phyloP scores from a whole-genome alignment of 2,888 invertebrate species.

The Argynnis bischoffii region DNA sequence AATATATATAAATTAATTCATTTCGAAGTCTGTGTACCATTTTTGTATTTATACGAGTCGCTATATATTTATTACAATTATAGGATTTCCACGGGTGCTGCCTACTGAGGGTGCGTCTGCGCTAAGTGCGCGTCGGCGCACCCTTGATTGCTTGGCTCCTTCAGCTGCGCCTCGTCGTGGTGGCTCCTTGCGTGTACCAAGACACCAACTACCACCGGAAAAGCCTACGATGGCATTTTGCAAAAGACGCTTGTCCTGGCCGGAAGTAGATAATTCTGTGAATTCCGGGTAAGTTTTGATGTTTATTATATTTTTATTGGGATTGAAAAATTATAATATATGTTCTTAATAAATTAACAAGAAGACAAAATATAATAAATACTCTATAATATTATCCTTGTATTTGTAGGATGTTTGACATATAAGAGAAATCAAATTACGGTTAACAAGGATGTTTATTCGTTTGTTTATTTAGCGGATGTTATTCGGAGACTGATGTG shows the following conservation, averaged over 20 bases:
- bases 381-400: too few species aligned
- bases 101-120: conserved; percentile 86
- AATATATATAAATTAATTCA: too few species aligned
- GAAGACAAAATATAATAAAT: too few species aligned
- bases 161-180: conserved; percentile 75
- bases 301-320: not conserved
- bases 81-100: conserved; percentile 88
- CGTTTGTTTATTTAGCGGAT: too few species aligned
- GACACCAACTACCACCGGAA: conserved; percentile 82
- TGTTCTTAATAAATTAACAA: too few species aligned
- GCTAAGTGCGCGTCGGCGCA: conserved; percentile 79
- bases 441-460: too few species aligned
- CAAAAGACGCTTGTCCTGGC: conserved; percentile 90
- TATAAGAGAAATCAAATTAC: too few species aligned
- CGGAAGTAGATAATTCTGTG: conserved; percentile 91
- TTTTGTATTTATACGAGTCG: not conserved
- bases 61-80: conserved; percentile 10
- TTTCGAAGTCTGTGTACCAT: too few species aligned
- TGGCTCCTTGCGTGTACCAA: conserved; percentile 83
- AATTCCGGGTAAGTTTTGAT: conserved; percentile 87
- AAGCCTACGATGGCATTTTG: conserved; percentile 89
- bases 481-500: too few species aligned
- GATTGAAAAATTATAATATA: not conserved
- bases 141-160: conserved; percentile 85
- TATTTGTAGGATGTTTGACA: too few species aligned